These are phyloP conservation scores for Hylaeus anthracinus DNA, from an alignment of 1,140 invertebrate species.

Conservation along the genomic window DNA sequence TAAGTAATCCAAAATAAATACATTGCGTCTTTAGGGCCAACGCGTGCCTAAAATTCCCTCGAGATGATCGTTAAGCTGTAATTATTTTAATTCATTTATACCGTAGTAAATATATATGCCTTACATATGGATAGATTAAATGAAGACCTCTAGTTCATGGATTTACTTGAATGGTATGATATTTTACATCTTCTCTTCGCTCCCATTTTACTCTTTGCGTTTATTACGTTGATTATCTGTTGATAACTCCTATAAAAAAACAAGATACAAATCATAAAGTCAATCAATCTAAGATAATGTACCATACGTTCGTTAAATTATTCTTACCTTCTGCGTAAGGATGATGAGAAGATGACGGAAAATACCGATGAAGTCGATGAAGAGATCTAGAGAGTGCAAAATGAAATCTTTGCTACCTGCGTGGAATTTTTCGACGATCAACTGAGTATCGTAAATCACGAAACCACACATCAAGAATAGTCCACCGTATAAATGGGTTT, in stretches of 20 bases:
- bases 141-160: constrained; percentile 80
- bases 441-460: constrained; percentile 96
- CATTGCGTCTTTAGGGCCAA: constrained; percentile 20
- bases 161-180: constrained; percentile 75
- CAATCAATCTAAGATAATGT: background rate
- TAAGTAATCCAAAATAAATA: constrained; percentile 53
- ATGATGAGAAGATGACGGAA: constrained; percentile 95
- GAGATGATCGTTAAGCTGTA: constrained; percentile 26
- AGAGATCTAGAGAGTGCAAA: constrained; percentile 93
- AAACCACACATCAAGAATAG: constrained; percentile 96
- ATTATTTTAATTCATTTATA: constrained; percentile 42
- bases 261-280: background rate
- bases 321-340: constrained; percentile 91
- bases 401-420: constrained; percentile 96
- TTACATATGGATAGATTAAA: constrained; percentile 75
- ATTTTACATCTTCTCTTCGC: constrained; percentile 63
- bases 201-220: constrained; percentile 62
- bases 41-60: constrained; percentile 18
- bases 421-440: constrained; percentile 95
- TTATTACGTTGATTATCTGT: constrained; percentile 60
- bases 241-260: constrained; percentile 67
- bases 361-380: constrained; percentile 95
- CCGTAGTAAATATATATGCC: constrained; percentile 58
- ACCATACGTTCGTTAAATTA: background rate
- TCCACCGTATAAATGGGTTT: constrained; percentile 93